A percentile compares a stretch with the other conserved stretches of the same genome.
These are phyloP conservation scores for Ennomos erosarius DNA, from an alignment of 2,888 invertebrate genomes.

Conservation along the genomic window DNA sequence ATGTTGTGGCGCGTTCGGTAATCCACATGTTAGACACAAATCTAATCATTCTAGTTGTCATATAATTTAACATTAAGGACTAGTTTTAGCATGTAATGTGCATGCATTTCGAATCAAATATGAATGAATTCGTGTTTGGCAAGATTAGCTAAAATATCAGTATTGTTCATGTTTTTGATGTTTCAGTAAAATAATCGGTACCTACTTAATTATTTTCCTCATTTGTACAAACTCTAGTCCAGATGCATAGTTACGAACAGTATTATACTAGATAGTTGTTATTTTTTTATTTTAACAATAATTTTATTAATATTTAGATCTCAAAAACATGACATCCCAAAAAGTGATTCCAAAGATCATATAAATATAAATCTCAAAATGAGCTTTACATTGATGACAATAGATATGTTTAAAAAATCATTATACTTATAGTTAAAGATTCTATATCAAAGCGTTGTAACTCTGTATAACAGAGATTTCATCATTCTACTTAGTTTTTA, in stretches of 20 bases:
- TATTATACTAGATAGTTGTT: conserved; percentile 36
- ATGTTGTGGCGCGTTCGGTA: conserved; percentile 81
- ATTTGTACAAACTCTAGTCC: conserved; percentile 36
- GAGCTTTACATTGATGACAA: conserved; percentile 77
- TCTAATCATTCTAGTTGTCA: conserved; percentile 70
- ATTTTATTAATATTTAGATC: conserved; percentile 57
- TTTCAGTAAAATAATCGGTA: conserved; percentile 8
- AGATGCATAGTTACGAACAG: conserved; percentile 33
- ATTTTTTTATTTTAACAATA: conserved; percentile 28
- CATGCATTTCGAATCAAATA: background rate
- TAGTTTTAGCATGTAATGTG: background rate
- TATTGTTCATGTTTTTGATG: conserved; percentile 10
- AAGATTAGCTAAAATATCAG: background rate
- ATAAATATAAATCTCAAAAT: conserved; percentile 43
- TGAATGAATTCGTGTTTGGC: too few relatives aligned
- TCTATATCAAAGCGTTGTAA: conserved; percentile 51
- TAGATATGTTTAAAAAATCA: conserved; percentile 55
- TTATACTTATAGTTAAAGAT: conserved; percentile 38
- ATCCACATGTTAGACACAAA: conserved; percentile 79
- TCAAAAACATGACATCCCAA: conserved; percentile 67
- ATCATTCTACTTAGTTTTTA: conserved; percentile 14
- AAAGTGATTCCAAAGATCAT: conserved; percentile 65
- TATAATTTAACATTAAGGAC: conserved; percentile 55
- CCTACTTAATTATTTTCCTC: conserved; percentile 10
- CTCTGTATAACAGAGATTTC: conserved; percentile 59